A percentile compares a stretch with the other conserved stretches of the same genome.
Evolutionary conservation across 92 coral and sea anemone species (phyloP).

Genomic region (Siderastrea siderea): DNA sequence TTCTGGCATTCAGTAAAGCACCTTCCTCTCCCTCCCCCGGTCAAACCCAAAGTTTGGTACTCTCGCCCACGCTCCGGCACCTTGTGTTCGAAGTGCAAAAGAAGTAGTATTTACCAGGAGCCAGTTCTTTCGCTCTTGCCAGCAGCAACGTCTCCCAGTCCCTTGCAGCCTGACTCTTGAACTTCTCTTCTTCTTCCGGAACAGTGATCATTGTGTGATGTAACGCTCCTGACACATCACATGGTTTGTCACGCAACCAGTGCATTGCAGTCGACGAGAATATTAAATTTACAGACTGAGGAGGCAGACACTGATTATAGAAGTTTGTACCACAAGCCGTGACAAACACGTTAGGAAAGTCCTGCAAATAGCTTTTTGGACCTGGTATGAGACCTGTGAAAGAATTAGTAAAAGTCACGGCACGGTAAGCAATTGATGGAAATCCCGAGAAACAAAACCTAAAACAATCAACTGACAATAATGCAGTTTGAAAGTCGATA

Average conservation of each 20-base stretch:
- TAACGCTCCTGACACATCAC: conserved; percentile 81
- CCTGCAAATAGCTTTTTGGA: conserved; percentile 69
- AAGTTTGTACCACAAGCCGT: conserved; percentile 82
- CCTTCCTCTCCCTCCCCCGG: no score
- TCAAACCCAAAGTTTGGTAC: no score
- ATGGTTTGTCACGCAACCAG: conserved; percentile 86
- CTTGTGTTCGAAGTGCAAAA: no score
- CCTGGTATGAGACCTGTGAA: conserved; percentile 83
- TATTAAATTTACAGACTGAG: conserved; percentile 56
- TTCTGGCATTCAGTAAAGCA: no score
- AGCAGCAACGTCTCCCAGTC: conserved; percentile 83
- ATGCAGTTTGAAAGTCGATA: no score
- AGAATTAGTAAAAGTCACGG: not conserved
- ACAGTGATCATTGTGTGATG: conserved; percentile 83
- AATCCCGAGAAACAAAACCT: no score
- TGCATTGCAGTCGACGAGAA: conserved; percentile 88
- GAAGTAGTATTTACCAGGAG: conserved; percentile 50
- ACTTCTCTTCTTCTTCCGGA: conserved; percentile 72
- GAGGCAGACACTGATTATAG: conserved; percentile 82
- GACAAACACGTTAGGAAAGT: conserved; percentile 79
- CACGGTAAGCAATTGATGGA: no score
- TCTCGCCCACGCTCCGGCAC: no score
- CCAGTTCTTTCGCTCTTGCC: conserved; percentile 77
- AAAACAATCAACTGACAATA: no score
- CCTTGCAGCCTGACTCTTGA: conserved; percentile 75